Evolutionary conservation across 2,797 vertebrate genomes (phyloP), one percentile per base, ranked within the genome.

Genomic region (Rhinogobio ventralis): DNA sequence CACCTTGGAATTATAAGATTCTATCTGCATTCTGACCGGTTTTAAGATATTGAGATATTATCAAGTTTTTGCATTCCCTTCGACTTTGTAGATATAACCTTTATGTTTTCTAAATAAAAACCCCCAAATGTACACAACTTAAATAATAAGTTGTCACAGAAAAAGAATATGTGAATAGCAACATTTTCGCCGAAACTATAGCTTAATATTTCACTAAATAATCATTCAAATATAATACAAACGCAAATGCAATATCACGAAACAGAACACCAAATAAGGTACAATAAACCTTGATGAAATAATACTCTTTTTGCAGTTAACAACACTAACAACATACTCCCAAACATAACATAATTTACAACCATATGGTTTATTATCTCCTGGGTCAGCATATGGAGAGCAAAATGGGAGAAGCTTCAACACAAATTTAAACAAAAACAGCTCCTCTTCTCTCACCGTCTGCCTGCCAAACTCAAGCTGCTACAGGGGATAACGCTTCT

Each of bases 331-430:
- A 85, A 36, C n/a, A 85, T 77, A 81, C 79, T 87, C 45, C 83
- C 74, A 74, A 74, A 86, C 85, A 82, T 85, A 87, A 68, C 66
- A 79, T 84, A 81, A 87, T 81, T 87, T 81, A 82, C 69, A 82
- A 73, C 74, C 89, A 89, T 90, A 88, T 91, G 89, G 71, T 90
- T 71, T 76, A 81, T 77, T 79, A 75, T 88, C 79, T 85, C 86
- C 71, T 14, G 81, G 83, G 87, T 87, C 81, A 86, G 68, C 87
- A 89, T 88, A 89, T 85, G 85, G 82, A 81, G 42, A 23, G 68
- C 49, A 79, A 80, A 73, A 75, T 53, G 55, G 25, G 28, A 51
- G 67, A 87, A 84, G 55, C 55, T 83, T 86, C 6, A 73, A 67
- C 33, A 28, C 25, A 73, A 77, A 76, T 84, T 81, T 53, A 66